Base-by-base conservation (phyloP, 92 coral and sea anemone genomes). In the Porites cylindrica region DNA sequence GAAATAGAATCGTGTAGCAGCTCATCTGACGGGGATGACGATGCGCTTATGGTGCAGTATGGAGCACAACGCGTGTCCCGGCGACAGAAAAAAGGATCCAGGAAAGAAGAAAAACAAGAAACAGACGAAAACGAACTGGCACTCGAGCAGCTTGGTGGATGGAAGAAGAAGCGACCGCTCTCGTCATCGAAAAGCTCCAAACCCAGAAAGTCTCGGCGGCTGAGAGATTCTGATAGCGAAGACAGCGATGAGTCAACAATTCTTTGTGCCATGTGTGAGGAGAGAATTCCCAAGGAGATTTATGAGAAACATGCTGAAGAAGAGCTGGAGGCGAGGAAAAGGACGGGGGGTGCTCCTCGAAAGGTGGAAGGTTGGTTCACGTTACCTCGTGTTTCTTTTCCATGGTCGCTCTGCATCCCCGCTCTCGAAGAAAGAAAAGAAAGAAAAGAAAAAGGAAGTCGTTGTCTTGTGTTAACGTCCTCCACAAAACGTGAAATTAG, bases 261-360 rank as follows among this genome's bases (percentile, higher is more conserved):
- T 8, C 72, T 83, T 18, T 85, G 89, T 70, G 11, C 52, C 58
- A 53, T 85, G 4, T 85, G 89, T 61, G 20, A 66, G 9, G 17
- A 85, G 76, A 76, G 54, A 38, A 66, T 85, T 51, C 83, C 84
- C 17, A 85, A 85, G 81, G 89, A 74, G 66, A 0, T 72, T 38
- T 85, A 76, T 32, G 32, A 32, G 47, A 19, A 77, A 32, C 89
- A 85, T 66, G 84, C 47, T 6, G 77, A 76, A 14, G 77, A 78
- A 18, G 89, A 85, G 29, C 29, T 85, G 72, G 89, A 76, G 69
- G 50, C 56, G 10, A 85, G 61, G 51, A 77, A 67, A 53, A 74
- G 69, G 26, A 50, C 13, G 1, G 20, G 14, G 43, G n/a, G 1
- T 1, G 19, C 38, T 56, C 64, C 51, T 51, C 50, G 79, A 38